These are phyloP conservation scores for Microplitis manilae DNA, from an alignment of 2,888 invertebrate genomes.

Conservation along the genomic window DNA sequence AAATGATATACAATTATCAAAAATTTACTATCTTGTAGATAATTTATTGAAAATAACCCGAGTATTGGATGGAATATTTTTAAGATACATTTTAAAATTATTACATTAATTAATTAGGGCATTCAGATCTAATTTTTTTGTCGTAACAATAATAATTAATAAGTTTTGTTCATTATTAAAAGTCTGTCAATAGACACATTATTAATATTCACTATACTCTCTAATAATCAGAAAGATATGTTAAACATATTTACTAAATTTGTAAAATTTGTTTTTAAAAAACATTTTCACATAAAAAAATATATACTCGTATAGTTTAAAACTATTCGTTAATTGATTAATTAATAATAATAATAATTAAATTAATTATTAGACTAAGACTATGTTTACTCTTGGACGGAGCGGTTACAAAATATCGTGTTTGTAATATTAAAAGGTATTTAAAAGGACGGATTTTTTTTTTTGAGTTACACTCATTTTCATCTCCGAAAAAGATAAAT, in stretches of 20 bases:
- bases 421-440: slow-evolving; percentile 4
- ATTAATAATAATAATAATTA: neutral
- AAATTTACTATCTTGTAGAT: neutral
- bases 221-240: neutral
- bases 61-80: slow-evolving; percentile 13
- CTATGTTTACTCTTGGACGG: slow-evolving; percentile 34
- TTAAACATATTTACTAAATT: neutral
- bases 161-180: neutral
- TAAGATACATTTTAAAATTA: slow-evolving; percentile 12
- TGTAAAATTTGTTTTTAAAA: no score
- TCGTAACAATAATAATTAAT: neutral
- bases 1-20: neutral
- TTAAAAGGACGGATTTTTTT: slow-evolving; percentile 14
- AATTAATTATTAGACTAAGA: slow-evolving; percentile 25
- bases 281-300: no score
- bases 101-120: neutral
- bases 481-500: slow-evolving; percentile 37
- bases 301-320: no score
- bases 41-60: neutral
- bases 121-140: neutral
- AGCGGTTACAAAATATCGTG: neutral
- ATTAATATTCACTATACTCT: neutral
- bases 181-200: neutral
- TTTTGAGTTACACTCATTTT: slow-evolving; percentile 8
- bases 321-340: neutral